Conservation (phyloP, 1,140 invertebrate genomes). For the Diachasmimorpha longicaudata region DNA sequence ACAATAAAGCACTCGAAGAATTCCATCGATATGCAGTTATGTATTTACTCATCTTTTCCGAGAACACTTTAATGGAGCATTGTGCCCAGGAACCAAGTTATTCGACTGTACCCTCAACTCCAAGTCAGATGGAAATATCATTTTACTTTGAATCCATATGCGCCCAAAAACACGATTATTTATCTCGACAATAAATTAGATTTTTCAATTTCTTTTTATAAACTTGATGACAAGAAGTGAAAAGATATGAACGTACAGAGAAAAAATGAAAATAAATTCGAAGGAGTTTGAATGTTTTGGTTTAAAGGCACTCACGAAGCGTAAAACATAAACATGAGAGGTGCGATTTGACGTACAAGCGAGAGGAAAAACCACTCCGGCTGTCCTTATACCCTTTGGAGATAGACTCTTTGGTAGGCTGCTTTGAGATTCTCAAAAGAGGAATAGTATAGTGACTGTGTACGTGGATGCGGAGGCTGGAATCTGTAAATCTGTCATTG, state of each 20-base stretch:
- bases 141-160: too few relatives aligned
- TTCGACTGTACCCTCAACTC: too few relatives aligned
- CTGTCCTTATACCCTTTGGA: background rate
- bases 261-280: background rate
- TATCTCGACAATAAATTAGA: background rate
- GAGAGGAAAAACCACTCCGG: background rate
- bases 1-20: too few relatives aligned
- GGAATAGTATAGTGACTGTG: slow-evolving; percentile 13
- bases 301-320: slow-evolving; percentile 26
- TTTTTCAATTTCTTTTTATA: background rate
- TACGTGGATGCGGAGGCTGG: slow-evolving; percentile 42
- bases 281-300: background rate
- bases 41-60: too few relatives aligned
- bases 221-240: slow-evolving; percentile 20
- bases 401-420: slow-evolving; percentile 28
- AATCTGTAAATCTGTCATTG: slow-evolving; percentile 63
- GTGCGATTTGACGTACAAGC: slow-evolving; percentile 53
- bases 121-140: too few relatives aligned
- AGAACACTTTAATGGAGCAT: too few relatives aligned
- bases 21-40: too few relatives aligned
- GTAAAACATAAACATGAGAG: slow-evolving; percentile 55
- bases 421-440: slow-evolving; percentile 43
- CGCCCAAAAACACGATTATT: too few relatives aligned
- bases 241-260: background rate
- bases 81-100: too few relatives aligned